Percentiles rank a stretch among this genome's conserved stretches.
phyloP scores from a whole-genome alignment of 30 jellyfish, hydroid and myxozoan genomes.

The Nemopilema nomurai region DNA sequence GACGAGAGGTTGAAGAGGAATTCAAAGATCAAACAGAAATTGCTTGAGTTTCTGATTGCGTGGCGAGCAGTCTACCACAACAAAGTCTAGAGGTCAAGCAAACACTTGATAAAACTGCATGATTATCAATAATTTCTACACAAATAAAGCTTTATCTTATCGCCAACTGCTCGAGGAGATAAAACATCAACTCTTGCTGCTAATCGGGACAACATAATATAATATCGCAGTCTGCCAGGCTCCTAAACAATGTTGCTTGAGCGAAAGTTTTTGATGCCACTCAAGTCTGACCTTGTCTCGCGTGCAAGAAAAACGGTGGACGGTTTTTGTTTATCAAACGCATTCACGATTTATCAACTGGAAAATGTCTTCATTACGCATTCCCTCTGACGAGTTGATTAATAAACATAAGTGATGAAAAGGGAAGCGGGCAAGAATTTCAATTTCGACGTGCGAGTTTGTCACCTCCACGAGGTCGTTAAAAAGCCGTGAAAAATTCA shows the following conservation, averaged over 20 bases:
- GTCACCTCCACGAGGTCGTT: not conserved
- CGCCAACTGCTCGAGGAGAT: not conserved
- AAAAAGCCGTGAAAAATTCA: not conserved
- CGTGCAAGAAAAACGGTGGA: not conserved
- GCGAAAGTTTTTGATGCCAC: not conserved
- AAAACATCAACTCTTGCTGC: not conserved
- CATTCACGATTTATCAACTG: not conserved
- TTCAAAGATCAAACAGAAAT: not conserved
- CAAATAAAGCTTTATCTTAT: not conserved
- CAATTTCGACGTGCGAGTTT: not conserved
- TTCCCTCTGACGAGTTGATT: too few species aligned
- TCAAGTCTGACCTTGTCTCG: not conserved
- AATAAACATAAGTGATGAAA: not conserved
- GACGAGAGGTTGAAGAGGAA: too few species aligned
- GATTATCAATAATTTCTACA: not conserved
- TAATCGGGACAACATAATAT: not conserved
- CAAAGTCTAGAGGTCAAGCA: not conserved
- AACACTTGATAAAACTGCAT: not conserved
- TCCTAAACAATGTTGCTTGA: not conserved
- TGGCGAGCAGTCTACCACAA: not conserved
- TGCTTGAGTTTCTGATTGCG: not conserved
- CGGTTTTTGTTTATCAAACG: not conserved
- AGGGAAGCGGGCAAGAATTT: not conserved
- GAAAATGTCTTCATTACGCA: too few species aligned
- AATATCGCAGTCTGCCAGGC: not conserved